phyloP scores from a whole-genome alignment of 2,797 vertebrate species.

The Tympanoctomys barrerae region DNA sequence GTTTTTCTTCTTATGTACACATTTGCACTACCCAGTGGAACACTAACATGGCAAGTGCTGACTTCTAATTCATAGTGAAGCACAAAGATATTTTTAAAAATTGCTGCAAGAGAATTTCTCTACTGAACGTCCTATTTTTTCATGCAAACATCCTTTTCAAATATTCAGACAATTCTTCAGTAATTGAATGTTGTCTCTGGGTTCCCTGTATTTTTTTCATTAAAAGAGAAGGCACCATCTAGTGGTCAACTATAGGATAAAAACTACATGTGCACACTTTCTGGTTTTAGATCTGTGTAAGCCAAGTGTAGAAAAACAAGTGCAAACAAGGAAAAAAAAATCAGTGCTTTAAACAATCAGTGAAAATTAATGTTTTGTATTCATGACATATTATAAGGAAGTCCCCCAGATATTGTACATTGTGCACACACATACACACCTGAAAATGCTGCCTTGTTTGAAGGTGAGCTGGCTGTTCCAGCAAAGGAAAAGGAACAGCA shows the following conservation, averaged over 20 bases:
- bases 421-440: background rate
- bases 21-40: constrained; percentile 70
- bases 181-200: background rate
- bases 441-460: background rate
- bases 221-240: constrained; percentile 69
- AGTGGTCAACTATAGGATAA: constrained; percentile 64
- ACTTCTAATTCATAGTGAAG: constrained; percentile 38
- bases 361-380: background rate
- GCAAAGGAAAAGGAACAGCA: constrained; percentile 3
- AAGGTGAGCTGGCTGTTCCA: background rate
- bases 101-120: constrained; percentile 19
- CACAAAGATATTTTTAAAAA: background rate
- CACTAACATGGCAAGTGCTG: background rate
- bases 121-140: background rate
- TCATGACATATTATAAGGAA: background rate
- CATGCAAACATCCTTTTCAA: background rate
- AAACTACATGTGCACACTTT: background rate
- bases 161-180: background rate
- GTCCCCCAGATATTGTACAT: background rate
- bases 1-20: background rate
- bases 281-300: background rate
- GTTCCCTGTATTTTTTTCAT: background rate
- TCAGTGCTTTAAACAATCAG: background rate
- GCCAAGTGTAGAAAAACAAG: constrained; percentile 26
- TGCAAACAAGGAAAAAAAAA: background rate